Percentiles rank a stretch among this genome's conserved stretches.
Evolutionary conservation across 1,140 invertebrate species (phyloP).

Genomic region (Andricus grossulariae): DNA sequence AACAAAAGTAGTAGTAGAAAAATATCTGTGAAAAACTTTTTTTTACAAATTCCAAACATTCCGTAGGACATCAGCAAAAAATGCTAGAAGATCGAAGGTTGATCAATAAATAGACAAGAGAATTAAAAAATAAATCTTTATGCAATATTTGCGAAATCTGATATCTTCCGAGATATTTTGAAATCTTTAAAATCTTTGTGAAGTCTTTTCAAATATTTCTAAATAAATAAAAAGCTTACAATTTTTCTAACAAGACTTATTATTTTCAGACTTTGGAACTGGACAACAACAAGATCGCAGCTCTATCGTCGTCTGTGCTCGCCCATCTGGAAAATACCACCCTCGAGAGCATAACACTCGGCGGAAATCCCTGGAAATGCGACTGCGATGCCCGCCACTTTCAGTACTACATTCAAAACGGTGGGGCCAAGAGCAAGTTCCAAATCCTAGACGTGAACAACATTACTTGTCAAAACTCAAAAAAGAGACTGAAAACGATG

Average conservation of each 20-base stretch:
- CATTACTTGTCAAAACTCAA: constrained; percentile 71
- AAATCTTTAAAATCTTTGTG: too few species aligned
- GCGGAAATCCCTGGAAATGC: constrained; percentile 81
- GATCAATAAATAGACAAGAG: too few species aligned
- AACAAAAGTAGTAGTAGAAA: too few species aligned
- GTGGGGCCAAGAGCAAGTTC: constrained; percentile 54
- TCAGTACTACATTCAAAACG: constrained; percentile 76
- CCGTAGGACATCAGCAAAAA: too few species aligned
- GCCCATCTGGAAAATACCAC: not conserved
- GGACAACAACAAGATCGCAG: not conserved
- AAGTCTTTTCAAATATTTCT: too few species aligned
- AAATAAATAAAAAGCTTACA: too few species aligned
- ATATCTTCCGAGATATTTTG: too few species aligned
- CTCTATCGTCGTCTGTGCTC: not conserved
- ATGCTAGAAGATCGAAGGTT: too few species aligned
- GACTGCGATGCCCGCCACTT: constrained; percentile 77
- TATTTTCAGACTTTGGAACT: constrained; percentile 11
- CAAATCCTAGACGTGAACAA: constrained; percentile 61
- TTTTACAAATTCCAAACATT: too few species aligned
- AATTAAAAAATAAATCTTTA: too few species aligned
- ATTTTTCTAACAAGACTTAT: not conserved
- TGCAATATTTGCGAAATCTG: too few species aligned
- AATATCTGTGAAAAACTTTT: too few species aligned
- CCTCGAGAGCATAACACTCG: constrained; percentile 63
- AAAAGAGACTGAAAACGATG: constrained; percentile 65